A percentile compares a stretch with the other conserved stretches of the same genome.
Evolutionary conservation across 53 echinoderm and acorn worm genomes (phyloP).

Genomic region (Pentamera pediparva): DNA sequence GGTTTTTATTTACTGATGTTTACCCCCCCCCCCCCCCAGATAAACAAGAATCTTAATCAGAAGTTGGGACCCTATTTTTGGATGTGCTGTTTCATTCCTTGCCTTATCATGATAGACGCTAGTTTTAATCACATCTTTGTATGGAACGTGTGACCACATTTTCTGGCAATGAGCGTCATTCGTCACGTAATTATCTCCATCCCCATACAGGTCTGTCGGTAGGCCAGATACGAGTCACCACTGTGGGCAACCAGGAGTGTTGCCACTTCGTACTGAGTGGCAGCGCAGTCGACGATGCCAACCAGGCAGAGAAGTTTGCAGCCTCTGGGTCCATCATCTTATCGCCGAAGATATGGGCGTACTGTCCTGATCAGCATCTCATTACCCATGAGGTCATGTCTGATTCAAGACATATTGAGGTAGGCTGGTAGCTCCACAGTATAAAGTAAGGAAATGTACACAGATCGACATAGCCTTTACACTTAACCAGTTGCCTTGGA

Average conservation of each 20-base stretch:
- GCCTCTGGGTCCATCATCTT: conserved; percentile 78
- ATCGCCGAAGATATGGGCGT: conserved; percentile 88
- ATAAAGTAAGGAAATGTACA: not conserved
- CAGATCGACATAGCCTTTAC: too few species aligned
- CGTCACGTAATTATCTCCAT: not conserved
- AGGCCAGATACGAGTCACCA: conserved; percentile 77
- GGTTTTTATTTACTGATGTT: too few species aligned
- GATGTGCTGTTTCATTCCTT: too few species aligned
- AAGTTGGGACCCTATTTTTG: too few species aligned
- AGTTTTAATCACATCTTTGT: too few species aligned
- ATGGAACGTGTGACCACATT: not conserved
- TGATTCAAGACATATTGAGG: conserved; percentile 77
- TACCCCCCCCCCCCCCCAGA: not conserved
- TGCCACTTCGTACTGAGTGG: conserved; percentile 81
- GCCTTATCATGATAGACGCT: too few species aligned
- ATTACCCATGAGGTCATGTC: conserved; percentile 60
- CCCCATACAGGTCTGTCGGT: conserved; percentile 55
- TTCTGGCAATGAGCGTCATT: not conserved
- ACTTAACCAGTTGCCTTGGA: too few species aligned
- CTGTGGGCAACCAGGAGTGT: conserved; percentile 81
- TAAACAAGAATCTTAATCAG: not conserved
- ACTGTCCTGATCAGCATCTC: conserved; percentile 74
- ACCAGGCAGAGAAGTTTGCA: conserved; percentile 86
- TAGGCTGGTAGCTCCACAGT: too few species aligned
- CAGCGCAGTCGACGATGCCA: conserved; percentile 83